Evolutionary conservation across 30 jellyfish, hydroid and myxozoan species (phyloP).

Genomic region (Aurelia aurita): DNA sequence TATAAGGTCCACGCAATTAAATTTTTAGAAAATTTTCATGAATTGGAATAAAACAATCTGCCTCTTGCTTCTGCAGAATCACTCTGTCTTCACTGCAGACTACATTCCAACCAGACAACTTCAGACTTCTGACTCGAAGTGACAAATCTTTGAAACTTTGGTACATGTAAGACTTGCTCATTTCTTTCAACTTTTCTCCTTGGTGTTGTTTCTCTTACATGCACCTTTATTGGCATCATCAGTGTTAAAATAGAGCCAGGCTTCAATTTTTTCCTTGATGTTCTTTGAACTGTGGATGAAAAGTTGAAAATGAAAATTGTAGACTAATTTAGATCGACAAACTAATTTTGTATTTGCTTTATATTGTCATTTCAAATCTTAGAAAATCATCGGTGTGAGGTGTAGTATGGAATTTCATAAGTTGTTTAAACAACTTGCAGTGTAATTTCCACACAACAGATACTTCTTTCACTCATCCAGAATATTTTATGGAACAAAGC

Average conservation of each 20-base stretch:
- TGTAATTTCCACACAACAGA: no score
- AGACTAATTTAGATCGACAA: no score
- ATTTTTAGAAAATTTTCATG: conserved; percentile 23
- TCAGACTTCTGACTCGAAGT: conserved; percentile 4
- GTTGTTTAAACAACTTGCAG: no score
- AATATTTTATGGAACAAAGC: no score
- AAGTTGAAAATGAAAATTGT: no score
- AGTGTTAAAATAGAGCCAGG: conserved; percentile 21
- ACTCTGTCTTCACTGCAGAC: conserved; percentile 24
- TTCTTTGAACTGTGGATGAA: conserved; percentile 6
- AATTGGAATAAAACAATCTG: conserved; percentile 10
- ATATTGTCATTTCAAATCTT: no score
- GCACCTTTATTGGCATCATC: conserved; percentile 12
- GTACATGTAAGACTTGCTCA: conserved; percentile 12
- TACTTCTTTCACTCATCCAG: no score
- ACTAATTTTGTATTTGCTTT: no score
- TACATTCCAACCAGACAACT: not conserved
- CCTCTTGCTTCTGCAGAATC: conserved; percentile 27
- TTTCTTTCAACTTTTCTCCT: conserved; percentile 18
- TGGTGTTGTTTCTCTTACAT: not conserved
- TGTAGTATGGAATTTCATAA: no score
- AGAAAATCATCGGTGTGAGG: no score
- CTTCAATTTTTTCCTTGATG: conserved; percentile 17
- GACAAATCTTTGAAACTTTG: conserved; percentile 3
- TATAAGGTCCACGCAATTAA: no score